phyloP scores from a whole-genome alignment of 2,888 invertebrate species.

The Itoplectis maculator region DNA sequence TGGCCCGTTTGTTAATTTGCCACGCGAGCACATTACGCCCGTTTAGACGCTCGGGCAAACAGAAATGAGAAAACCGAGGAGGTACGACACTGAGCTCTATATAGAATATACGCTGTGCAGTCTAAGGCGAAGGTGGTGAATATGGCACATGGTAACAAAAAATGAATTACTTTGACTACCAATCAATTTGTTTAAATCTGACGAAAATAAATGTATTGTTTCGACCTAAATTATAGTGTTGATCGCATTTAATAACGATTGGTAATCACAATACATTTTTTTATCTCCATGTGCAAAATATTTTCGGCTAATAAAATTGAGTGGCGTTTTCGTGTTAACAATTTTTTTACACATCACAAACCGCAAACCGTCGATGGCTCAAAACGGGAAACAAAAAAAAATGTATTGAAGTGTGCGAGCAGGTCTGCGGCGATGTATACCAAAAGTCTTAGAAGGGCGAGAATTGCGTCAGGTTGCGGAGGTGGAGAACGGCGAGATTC shows the following conservation, averaged over 20 bases:
- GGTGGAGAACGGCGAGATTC: constrained; percentile 75
- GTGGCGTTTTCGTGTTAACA: no score
- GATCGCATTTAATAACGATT: no score
- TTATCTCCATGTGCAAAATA: no score
- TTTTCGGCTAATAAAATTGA: no score
- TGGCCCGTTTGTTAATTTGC: constrained; percentile 77
- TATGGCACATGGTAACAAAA: not conserved
- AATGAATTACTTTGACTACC: not conserved
- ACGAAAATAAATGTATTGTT: no score
- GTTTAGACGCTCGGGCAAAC: constrained; percentile 70
- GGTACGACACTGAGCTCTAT: constrained; percentile 64
- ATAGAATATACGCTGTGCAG: not conserved
- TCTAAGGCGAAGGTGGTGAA: not conserved
- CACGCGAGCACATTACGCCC: constrained; percentile 75
- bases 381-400: not conserved
- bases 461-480: constrained; percentile 48
- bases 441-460: constrained; percentile 54
- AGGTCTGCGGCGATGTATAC: constrained; percentile 32
- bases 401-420: constrained; percentile 4
- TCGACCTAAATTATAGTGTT: no score
- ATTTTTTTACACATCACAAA: no score
- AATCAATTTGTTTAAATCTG: not conserved
- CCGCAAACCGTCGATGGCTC: no score
- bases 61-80: constrained; percentile 74
- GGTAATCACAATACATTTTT: no score